Conservation (phyloP, 1,140 invertebrate species). For the Muscidifurax raptorellus region DNA sequence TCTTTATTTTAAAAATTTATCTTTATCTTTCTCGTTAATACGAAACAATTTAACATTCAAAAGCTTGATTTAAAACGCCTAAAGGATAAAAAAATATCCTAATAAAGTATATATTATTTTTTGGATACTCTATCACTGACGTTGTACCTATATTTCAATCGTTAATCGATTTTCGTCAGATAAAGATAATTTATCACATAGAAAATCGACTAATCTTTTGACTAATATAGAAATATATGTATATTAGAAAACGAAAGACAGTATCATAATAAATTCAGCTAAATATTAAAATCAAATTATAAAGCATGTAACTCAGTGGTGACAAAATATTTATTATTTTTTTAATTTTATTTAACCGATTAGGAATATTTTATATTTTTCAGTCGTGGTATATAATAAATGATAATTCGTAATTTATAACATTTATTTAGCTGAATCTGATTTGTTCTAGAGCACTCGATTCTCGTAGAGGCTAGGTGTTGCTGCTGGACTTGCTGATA, state of each 20-base stretch:
- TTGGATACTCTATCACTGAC: conserved; percentile 33
- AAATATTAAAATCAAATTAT: too few species aligned
- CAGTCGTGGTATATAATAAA: too few species aligned
- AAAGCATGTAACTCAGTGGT: too few species aligned
- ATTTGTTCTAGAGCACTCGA: too few species aligned
- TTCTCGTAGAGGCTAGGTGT: too few species aligned
- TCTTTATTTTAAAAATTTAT: conserved; percentile 19
- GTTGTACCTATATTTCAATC: conserved; percentile 44
- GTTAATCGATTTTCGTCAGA: conserved; percentile 33
- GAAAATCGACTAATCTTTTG: conserved; percentile 35
- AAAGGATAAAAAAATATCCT: conserved; percentile 29
- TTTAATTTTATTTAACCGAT: too few species aligned
- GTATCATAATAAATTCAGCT: conserved; percentile 40
- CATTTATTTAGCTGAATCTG: too few species aligned
- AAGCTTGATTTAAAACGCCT: conserved; percentile 24
- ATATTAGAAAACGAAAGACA: background rate
- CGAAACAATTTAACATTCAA: conserved; percentile 28
- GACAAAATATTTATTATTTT: too few species aligned
- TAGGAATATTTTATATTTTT: too few species aligned
- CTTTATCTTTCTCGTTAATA: conserved; percentile 36
- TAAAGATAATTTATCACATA: background rate
- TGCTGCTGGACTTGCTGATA: too few species aligned
- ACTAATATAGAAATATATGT: conserved; percentile 22
- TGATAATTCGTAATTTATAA: too few species aligned
- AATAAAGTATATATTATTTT: conserved; percentile 44